Percentiles rank a stretch among this genome's conserved stretches.
phyloP scores from a whole-genome alignment of 2,113 vertebrate genomes.

The Rhineura floridana region DNA sequence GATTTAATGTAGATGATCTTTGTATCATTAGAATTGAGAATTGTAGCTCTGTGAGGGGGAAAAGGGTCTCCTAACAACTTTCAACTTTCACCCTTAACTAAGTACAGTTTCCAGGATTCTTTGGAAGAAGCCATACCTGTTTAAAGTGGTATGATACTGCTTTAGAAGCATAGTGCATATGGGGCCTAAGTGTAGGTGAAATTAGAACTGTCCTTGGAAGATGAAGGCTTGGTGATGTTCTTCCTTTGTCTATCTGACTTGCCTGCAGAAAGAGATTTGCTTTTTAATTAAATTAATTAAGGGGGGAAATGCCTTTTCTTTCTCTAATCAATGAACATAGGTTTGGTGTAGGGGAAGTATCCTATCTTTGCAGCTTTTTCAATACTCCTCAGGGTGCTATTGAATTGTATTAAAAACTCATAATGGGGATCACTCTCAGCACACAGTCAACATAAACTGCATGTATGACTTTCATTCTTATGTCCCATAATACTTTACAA shows the following conservation, averaged over 20 bases:
- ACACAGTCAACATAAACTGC: neutral
- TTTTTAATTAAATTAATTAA: constrained; percentile 12
- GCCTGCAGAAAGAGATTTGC: neutral
- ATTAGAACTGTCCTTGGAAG: constrained; percentile 7
- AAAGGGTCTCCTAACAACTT: no score
- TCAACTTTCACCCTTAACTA: no score
- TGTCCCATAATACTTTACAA: neutral
- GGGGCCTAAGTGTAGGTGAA: neutral
- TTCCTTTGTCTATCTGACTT: neutral
- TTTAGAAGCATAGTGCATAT: no score
- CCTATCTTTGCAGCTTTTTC: neutral
- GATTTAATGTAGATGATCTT: constrained; percentile 4
- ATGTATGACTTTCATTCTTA: neutral
- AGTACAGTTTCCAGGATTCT: no score
- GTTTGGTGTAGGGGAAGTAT: neutral
- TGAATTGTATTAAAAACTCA: constrained; percentile 7
- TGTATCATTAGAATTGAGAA: neutral
- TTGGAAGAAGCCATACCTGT: no score
- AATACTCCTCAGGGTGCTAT: neutral
- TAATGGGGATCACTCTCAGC: neutral
- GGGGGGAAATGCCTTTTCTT: neutral
- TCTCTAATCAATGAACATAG: neutral
- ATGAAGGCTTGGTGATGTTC: neutral
- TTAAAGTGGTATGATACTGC: no score
- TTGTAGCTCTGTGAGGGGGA: no score